A percentile compares a stretch with the other conserved stretches of the same genome.
These are phyloP conservation scores for Myotis myotis DNA, from an alignment of 2,797 vertebrate species.

Conservation along the genomic window DNA sequence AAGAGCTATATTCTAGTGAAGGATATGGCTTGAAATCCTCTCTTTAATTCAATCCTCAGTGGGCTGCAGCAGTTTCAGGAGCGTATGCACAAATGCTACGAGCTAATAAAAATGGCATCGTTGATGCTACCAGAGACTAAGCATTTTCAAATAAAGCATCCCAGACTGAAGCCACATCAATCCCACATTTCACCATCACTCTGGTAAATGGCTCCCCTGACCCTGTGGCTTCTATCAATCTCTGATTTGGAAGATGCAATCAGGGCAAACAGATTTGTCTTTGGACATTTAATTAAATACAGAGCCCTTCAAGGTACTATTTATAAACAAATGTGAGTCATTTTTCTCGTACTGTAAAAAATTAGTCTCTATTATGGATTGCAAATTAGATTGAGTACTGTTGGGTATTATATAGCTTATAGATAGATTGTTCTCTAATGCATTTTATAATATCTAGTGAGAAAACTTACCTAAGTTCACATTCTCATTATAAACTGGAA, in stretches of 20 bases:
- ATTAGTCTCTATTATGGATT: conserved; percentile 56
- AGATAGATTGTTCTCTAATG: conserved; percentile 44
- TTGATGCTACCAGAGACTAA: conserved; percentile 48
- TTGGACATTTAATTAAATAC: conserved; percentile 76
- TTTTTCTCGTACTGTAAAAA: conserved; percentile 68
- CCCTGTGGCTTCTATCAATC: conserved; percentile 81
- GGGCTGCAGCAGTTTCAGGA: conserved; percentile 23
- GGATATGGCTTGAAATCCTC: conserved; percentile 7
- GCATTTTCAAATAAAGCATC: conserved; percentile 74
- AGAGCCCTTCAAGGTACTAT: conserved; percentile 72
- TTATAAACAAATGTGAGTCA: conserved; percentile 75
- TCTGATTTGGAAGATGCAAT: conserved; percentile 73
- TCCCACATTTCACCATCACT: conserved; percentile 54
- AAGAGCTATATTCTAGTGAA: neutral
- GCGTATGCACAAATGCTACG: conserved; percentile 23
- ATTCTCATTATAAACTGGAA: conserved; percentile 34
- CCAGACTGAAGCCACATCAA: conserved; percentile 61
- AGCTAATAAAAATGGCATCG: conserved; percentile 54
- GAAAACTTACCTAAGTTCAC: neutral
- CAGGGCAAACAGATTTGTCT: conserved; percentile 65
- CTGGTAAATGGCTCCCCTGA: conserved; percentile 75
- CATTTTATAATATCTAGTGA: conserved; percentile 19
- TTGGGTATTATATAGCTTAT: conserved; percentile 49
- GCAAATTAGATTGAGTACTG: conserved; percentile 62
- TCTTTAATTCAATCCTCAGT: conserved; percentile 11